Evolutionary conservation across 2,888 invertebrate genomes (phyloP).

Genomic region (Mythimna impura): DNA sequence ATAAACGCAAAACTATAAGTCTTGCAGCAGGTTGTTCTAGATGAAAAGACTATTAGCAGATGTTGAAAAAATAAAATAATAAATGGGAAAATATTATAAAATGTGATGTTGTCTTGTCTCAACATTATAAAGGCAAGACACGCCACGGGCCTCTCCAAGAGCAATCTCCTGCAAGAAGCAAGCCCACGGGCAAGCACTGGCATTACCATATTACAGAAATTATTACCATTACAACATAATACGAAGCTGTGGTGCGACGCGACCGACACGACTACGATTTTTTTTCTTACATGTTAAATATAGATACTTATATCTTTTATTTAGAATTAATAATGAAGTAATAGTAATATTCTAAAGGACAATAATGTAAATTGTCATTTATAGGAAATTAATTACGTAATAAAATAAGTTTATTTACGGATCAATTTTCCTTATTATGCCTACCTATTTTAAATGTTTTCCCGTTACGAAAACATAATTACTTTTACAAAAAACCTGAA

Average conservation of each 20-base stretch:
- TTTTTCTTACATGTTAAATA: conserved; percentile 19
- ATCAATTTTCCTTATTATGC: conserved; percentile 19
- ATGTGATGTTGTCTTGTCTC: conserved; percentile 64
- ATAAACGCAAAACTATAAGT: neutral
- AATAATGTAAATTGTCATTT: neutral
- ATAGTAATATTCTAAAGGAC: conserved; percentile 2
- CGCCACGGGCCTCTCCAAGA: conserved; percentile 72
- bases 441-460: neutral
- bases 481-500: neutral
- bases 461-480: neutral
- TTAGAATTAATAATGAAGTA: too few relatives aligned
- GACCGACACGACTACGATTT: conserved; percentile 46
- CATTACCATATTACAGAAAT: conserved; percentile 84
- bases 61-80: neutral
- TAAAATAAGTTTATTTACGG: conserved; percentile 2
- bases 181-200: conserved; percentile 70
- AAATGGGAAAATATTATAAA: conserved; percentile 7
- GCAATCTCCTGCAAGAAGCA: conserved; percentile 76
- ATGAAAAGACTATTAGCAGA: conserved; percentile 13
- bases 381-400: conserved; percentile 8
- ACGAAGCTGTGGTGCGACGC: conserved; percentile 59
- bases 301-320: too few relatives aligned
- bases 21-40: neutral
- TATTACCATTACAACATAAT: conserved; percentile 81
- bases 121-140: conserved; percentile 46